Base-by-base conservation (phyloP, 1,140 invertebrate species). In the Dryas iulia region DNA sequence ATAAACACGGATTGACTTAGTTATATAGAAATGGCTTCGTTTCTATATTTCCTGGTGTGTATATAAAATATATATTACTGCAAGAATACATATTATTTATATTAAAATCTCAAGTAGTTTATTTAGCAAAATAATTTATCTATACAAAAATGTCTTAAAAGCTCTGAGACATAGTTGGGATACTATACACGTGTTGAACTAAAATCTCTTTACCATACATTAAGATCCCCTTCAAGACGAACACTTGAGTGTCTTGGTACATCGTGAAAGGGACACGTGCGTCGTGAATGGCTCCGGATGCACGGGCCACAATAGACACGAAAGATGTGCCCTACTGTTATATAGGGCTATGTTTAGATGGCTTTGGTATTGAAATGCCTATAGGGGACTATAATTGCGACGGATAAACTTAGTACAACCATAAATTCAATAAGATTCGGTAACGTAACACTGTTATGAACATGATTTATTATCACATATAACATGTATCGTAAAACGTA, bases 1-100 rank as follows among this genome's bases (percentile, higher is more conserved):
- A 76, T 76, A 78, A 78, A 78, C 73, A 79, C 63, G 52, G 58
- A 58, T 69, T 61, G 24, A 69, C 52, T 62, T 56, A 61, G 28
- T 57, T 18, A 35, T 62, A 33, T 62, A 61, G 66, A 62, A 62
- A 31, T 62, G 66, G 28, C 33, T 28, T 58, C 39, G n/a, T 21
- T 47, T 47, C 7, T 2, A 11, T 47, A 47, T 47, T 47, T 47
- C 18, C 39, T 11, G 18, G 39, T 21, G 6, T 47, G 2, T 21
- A 10, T 8, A 39, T 39, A 21, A 1, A 47, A 21, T 0, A 3
- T 12, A 14, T 5, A 1, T 47, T 47, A 21, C 21, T 47, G 12
- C 4, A 18, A 6, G 6, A 47, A 10, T 8, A 10, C 21, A 10
- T 10, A 31, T 1, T 7, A n/a, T 8, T 21, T 10, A 21, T 10